A percentile compares a stretch with the other conserved stretches of the same genome.
Evolutionary conservation across 2,797 vertebrate species (phyloP).

Genomic region (Eupleurogrammus muticus): DNA sequence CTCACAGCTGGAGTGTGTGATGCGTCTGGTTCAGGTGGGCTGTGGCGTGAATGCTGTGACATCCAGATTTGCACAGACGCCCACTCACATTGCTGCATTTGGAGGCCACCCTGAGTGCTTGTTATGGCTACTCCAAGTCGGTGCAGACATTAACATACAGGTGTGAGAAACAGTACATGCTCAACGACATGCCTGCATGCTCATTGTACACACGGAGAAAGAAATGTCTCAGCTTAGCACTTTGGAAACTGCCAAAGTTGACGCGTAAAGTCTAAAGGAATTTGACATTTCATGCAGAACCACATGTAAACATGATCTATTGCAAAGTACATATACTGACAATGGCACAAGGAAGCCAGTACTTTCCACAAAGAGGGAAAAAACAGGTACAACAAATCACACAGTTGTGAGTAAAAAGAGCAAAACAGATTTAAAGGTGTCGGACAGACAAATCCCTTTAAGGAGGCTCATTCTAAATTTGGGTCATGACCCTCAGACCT

Average conservation of each 20-base stretch:
- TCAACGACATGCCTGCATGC: background rate
- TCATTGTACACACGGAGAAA: background rate
- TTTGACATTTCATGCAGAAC: conserved; percentile 19
- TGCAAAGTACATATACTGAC: background rate
- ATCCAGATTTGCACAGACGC: conserved; percentile 96
- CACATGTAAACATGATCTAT: background rate
- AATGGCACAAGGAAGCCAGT: background rate
- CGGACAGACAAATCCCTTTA: conserved; percentile 68
- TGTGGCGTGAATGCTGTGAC: conserved; percentile 92
- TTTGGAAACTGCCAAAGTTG: background rate
- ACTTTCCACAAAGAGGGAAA: background rate
- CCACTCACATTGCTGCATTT: conserved; percentile 97
- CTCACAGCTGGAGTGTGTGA: conserved; percentile 94
- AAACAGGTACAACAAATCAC: background rate
- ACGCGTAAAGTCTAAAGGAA: background rate
- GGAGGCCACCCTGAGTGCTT: conserved; percentile 98
- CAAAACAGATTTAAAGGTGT: conserved; percentile 25
- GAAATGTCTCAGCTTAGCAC: background rate
- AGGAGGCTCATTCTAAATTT: conserved; percentile 53
- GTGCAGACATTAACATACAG: conserved; percentile 97
- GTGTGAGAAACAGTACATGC: conserved; percentile 72
- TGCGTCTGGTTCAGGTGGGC: conserved; percentile 93
- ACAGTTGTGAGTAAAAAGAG: conserved; percentile 30
- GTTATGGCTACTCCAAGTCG: conserved; percentile 95
- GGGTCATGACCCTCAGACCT: conserved; percentile 40